These are phyloP conservation scores for Steatornis caripensis DNA, from an alignment of 2,113 vertebrate genomes.

Conservation along the genomic window DNA sequence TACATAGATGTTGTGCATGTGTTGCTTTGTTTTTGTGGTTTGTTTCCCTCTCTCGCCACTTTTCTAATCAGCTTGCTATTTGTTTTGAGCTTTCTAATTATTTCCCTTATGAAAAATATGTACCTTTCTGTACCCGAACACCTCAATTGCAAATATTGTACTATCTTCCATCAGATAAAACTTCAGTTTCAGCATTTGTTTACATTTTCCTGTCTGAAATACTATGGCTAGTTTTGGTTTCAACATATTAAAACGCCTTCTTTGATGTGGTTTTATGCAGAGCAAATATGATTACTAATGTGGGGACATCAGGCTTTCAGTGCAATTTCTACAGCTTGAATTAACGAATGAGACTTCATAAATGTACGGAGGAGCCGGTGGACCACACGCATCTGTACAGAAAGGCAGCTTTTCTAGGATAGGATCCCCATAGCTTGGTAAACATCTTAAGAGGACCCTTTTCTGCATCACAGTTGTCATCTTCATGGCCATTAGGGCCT, in stretches of 20 bases:
- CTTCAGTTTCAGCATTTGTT: not conserved
- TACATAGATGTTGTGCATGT: not conserved
- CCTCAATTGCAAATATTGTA: not conserved
- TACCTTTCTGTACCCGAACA: not conserved
- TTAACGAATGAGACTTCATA: not conserved
- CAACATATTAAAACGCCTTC: not conserved
- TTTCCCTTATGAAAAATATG: not conserved
- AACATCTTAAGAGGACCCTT: not conserved
- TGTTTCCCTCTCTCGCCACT: not conserved
- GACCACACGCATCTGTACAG: not conserved
- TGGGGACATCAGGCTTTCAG: not conserved
- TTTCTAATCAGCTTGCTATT: not conserved
- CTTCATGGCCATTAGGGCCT: not conserved
- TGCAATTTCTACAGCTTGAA: not conserved
- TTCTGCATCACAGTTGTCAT: not conserved
- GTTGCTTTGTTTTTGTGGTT: not conserved
- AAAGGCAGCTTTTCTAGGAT: not conserved
- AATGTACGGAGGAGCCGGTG: not conserved
- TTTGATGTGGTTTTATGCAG: not conserved
- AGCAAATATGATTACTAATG: not conserved
- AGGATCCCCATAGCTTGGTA: not conserved
- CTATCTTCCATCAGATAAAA: not conserved
- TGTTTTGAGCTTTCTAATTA: constrained; percentile 24
- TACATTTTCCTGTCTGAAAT: not conserved
- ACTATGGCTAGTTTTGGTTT: not conserved